phyloP scores from a whole-genome alignment of 2,888 invertebrate species.

The Prostheceraeus crozeri region DNA sequence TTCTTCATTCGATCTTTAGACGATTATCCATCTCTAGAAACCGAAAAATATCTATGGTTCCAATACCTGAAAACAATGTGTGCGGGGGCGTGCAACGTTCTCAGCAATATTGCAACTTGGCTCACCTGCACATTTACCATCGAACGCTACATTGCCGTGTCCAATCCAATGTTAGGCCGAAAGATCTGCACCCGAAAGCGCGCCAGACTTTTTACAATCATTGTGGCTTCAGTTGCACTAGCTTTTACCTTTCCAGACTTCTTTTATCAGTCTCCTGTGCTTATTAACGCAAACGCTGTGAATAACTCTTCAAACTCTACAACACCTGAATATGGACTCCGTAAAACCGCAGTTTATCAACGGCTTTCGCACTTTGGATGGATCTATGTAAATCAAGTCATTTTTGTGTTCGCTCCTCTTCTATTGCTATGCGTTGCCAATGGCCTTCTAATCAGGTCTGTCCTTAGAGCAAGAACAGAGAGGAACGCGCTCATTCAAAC shows the following conservation, averaged over 20 bases:
- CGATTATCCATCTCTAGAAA: not conserved
- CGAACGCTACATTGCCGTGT: slow-evolving; percentile 69
- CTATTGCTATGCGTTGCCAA: slow-evolving; percentile 67
- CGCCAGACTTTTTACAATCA: slow-evolving; percentile 64
- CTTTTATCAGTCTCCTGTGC: slow-evolving; percentile 56
- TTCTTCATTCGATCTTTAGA: slow-evolving; percentile 19
- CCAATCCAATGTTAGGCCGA: slow-evolving; percentile 67
- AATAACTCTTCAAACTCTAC: not conserved
- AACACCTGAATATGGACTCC: slow-evolving; percentile 43
- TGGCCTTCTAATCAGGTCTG: slow-evolving; percentile 64
- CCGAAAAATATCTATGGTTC: slow-evolving; percentile 10
- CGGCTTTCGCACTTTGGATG: not conserved
- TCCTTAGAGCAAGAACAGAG: slow-evolving; percentile 53
- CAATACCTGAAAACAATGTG: slow-evolving; percentile 48
- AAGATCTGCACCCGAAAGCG: slow-evolving; percentile 65
- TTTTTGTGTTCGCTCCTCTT: slow-evolving; percentile 63
- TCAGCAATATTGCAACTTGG: slow-evolving; percentile 67
- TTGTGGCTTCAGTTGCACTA: slow-evolving; percentile 63
- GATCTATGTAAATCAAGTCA: not conserved
- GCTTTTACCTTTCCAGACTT: slow-evolving; percentile 63
- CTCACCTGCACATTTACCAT: slow-evolving; percentile 69
- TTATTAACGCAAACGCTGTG: too few relatives aligned
- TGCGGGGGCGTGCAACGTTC: slow-evolving; percentile 66
- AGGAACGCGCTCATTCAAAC: slow-evolving; percentile 46
- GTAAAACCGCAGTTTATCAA: slow-evolving; percentile 19